Base-by-base conservation (phyloP, 2,113 vertebrate genomes). In the Scopus umbretta region DNA sequence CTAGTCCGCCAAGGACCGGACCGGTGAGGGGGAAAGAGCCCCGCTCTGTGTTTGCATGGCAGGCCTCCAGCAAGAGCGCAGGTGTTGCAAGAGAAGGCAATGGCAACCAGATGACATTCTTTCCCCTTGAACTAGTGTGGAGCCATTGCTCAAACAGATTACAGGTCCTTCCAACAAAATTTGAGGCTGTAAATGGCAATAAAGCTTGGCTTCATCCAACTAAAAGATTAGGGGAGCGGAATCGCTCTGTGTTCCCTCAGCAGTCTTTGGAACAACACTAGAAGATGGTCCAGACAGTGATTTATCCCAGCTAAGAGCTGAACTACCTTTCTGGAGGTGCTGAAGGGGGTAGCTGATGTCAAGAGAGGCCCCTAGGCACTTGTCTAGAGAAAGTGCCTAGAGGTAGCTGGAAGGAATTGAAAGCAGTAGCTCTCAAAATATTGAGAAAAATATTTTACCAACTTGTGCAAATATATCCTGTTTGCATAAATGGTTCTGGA, bases 31-130 rank as follows among this genome's bases (percentile, higher is more conserved):
- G 61, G 78, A 55, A 50, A 55, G 86, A 89, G 76, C 71, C 78
- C 36, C 0, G 10, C 80, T 81, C 84, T 9, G 29, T 90, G 81
- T 80, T 88, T 79, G 83, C 2, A 0, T 93, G 95, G 92, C 93
- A 66, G 86, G 36, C 25, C 86, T 88, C 94, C 93, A 94, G 82
- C 23, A 7, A 23, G 78, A 95, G 49, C 0, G 16, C 87, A 96
- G 93, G 94, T 95, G 91, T 78, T 88, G 76, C 2, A 16, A 32
- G 92, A 86, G 73, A 34, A 91, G 86, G 91, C 92, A 85, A 88
- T 96, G 94, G 86, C 88, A 96, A 95, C 83, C 95, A 96, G 95
- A 93, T 96, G 92, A 95, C 91, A 94, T 94, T 97, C 92, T 81
- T 95, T 95, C 91, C 91, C 58, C 78, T 94, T 91, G 56, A 82